A percentile compares a stretch with the other conserved stretches of the same genome.
These are phyloP conservation scores for Cetonia aurata DNA, from an alignment of 2,888 invertebrate species.

Conservation along the genomic window DNA sequence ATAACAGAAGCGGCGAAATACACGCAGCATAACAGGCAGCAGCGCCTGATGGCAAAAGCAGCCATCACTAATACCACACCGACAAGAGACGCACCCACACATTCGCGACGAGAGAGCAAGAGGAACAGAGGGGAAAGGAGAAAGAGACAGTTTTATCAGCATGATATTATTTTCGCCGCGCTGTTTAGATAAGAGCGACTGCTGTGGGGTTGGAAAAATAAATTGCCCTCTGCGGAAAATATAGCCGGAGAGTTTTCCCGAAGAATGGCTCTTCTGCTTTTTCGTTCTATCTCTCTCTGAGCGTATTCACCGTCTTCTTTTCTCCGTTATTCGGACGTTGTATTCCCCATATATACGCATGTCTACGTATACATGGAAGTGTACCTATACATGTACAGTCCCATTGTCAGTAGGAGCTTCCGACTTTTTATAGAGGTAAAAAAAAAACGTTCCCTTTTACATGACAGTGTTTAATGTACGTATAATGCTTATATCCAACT, in stretches of 20 bases:
- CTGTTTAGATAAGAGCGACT: constrained; percentile 67
- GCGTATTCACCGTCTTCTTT: constrained; percentile 22
- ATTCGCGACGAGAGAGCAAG: neutral
- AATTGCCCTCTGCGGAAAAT: constrained; percentile 68
- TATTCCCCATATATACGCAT: neutral
- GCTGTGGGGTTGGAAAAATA: constrained; percentile 67
- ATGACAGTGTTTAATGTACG: no score
- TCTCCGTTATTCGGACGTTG: constrained; percentile 6
- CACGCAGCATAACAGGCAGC: constrained; percentile 6
- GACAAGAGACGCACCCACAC: constrained; percentile 14
- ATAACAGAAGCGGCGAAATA: neutral
- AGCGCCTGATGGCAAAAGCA: neutral
- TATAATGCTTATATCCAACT: no score
- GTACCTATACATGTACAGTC: constrained; percentile 26
- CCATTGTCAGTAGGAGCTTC: constrained; percentile 28
- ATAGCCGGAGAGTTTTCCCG: constrained; percentile 65
- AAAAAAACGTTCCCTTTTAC: constrained; percentile 2
- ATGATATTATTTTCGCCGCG: constrained; percentile 69
- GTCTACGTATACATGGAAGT: neutral
- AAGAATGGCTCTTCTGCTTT: constrained; percentile 63
- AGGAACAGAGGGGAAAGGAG: no score
- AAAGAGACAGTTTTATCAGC: constrained; percentile 61
- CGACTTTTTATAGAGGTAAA: constrained; percentile 10
- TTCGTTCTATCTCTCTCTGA: constrained; percentile 36
- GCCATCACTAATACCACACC: constrained; percentile 13